phyloP scores from a whole-genome alignment of 2,888 invertebrate species.

The Chironomus tentans region DNA sequence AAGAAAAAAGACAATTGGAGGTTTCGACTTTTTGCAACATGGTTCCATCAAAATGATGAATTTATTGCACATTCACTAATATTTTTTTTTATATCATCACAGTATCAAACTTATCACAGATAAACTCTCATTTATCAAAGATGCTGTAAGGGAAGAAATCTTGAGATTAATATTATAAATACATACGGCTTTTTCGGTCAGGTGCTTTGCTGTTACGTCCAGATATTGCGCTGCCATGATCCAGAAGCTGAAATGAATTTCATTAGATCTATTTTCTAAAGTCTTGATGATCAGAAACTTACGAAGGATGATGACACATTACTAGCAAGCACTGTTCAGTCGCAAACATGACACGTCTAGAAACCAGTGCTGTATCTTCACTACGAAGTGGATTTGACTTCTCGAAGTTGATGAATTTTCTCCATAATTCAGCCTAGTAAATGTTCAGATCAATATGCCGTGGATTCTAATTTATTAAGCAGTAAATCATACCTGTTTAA shows the following conservation, averaged over 20 bases:
- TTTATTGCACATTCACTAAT: constrained; percentile 8
- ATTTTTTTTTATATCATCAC: not conserved
- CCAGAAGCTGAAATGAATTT: constrained; percentile 69
- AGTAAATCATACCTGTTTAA: constrained; percentile 63
- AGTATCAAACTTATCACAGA: not conserved
- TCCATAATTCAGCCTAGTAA: constrained; percentile 89
- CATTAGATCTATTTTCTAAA: not conserved
- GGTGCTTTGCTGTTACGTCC: constrained; percentile 85
- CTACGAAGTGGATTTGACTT: constrained; percentile 91
- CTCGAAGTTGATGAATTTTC: constrained; percentile 97
- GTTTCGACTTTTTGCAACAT: not conserved
- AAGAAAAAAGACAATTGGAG: constrained; percentile 4
- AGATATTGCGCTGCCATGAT: constrained; percentile 96
- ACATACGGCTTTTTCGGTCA: constrained; percentile 88
- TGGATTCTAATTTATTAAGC: not conserved
- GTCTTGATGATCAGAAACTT: not conserved
- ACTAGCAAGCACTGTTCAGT: constrained; percentile 96
- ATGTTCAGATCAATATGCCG: constrained; percentile 28
- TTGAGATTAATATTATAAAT: constrained; percentile 26
- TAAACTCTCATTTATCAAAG: not conserved
- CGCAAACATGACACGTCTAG: constrained; percentile 94
- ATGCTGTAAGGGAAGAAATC: not conserved
- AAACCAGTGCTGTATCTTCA: constrained; percentile 89
- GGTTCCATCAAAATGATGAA: constrained; percentile 4
- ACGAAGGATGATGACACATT: constrained; percentile 80